These are phyloP conservation scores for Picathartes gymnocephalus DNA, from an alignment of 2,113 vertebrate genomes.

Conservation along the genomic window DNA sequence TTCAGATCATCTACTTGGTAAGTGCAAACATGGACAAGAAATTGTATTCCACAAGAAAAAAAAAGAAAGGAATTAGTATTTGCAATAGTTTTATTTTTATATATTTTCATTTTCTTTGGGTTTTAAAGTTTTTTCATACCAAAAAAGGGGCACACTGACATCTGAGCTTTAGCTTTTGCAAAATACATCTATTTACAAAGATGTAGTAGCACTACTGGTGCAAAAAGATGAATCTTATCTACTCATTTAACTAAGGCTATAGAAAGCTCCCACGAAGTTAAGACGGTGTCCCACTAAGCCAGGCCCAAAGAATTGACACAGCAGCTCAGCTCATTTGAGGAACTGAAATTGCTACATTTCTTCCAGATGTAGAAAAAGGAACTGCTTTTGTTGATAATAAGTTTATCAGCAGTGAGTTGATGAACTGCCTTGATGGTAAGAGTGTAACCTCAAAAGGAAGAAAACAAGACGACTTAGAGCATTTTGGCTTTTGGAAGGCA, in stretches of 20 bases:
- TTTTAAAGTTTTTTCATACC: background rate
- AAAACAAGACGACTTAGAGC: background rate
- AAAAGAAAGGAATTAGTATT: background rate
- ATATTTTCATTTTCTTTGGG: background rate
- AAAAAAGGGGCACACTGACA: background rate
- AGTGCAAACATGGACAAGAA: background rate
- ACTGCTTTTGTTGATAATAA: background rate
- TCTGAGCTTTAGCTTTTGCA: background rate
- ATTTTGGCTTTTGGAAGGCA: background rate
- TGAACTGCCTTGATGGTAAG: background rate
- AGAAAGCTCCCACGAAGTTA: background rate
- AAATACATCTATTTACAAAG: background rate
- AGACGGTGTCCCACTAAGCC: background rate
- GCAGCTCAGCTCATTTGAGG: background rate
- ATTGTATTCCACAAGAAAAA: background rate
- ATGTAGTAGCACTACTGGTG: background rate
- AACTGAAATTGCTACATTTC: background rate
- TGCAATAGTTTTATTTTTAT: background rate
- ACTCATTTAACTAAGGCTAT: background rate
- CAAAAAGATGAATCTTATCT: background rate
- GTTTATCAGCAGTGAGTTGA: background rate
- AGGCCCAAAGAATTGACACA: background rate
- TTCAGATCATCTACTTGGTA: background rate
- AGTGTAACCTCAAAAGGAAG: conserved; percentile 10
- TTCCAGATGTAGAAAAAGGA: conserved; percentile 1